These are phyloP conservation scores for Colinus virginianus DNA, from an alignment of 2,113 vertebrate species.

Conservation along the genomic window DNA sequence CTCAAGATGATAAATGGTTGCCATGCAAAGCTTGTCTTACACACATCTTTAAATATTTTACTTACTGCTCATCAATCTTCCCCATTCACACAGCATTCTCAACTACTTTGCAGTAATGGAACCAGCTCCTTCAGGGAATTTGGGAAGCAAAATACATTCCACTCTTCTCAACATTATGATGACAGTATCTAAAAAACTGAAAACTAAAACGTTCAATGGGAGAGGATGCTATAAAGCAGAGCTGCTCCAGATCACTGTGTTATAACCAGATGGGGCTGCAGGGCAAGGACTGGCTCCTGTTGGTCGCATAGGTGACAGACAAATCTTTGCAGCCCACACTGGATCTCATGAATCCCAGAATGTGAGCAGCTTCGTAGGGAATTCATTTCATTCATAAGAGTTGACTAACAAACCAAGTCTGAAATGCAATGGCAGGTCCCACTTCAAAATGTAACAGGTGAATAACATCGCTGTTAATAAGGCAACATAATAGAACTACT, in stretches of 20 bases:
- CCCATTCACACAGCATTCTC: conserved; percentile 1
- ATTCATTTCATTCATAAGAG: neutral
- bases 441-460: neutral
- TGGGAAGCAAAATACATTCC: conserved; percentile 29
- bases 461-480: neutral
- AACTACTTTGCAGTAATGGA: conserved; percentile 6
- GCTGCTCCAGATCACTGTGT: neutral
- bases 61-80: conserved; percentile 49
- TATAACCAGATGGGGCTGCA: neutral
- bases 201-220: neutral
- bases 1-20: conserved; percentile 47
- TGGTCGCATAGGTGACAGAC: neutral
- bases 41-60: conserved; percentile 64
- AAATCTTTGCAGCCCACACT: rapidly evolving
- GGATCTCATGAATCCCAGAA: neutral
- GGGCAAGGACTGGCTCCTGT: neutral
- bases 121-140: conserved; percentile 17
- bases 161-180: neutral
- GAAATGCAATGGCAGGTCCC: neutral
- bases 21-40: conserved; percentile 45
- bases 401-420: neutral
- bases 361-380: neutral
- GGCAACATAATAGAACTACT: neutral
- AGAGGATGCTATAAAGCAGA: neutral
- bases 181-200: neutral